Base-by-base conservation (phyloP, 2,888 invertebrate species). In the Lysandra bellargus region DNA sequence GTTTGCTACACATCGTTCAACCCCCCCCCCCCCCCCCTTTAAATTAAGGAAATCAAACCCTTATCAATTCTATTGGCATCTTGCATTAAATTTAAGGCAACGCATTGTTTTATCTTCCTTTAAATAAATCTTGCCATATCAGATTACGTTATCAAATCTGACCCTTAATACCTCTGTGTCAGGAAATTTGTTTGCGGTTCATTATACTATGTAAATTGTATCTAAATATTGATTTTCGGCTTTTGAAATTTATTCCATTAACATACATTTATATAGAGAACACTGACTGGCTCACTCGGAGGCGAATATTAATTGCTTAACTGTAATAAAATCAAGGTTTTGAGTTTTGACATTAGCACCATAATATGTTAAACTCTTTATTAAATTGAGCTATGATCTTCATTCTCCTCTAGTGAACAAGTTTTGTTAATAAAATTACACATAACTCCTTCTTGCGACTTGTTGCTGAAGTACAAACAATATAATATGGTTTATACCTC, bases 61-160 rank as follows among this genome's bases (percentile, higher is more conserved):
- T 69, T 69, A 69, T 69, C 69, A 69, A 17, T 69, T 69, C 69
- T 69, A 69, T 69, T 69, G 69, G 69, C 69, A 69, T 69, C 33
- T 69, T 69, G 69, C 33, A 69, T 69, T 37, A 33, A 14, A 69
- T 69, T 69, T 69, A 69, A 23, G 64, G 30, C 6, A 33, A 14
- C 33, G 33, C 69, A 69, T 69, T 69, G 69, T 69, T 37, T 69
- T 69, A 69, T 69, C 69, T 33, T 1, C 37, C 69, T 33, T 37
- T 14, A 69, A 69, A 69, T 69, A 69, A 69, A 69, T 69, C 14
- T 37, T 69, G 69, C 5, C 2, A 69, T 69, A 69, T 69, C 69
- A 12, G 69, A 69, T 69, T 14, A 30, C 61, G 23, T 61, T 23
- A 61, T 61, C 61, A 61, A 23, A 61, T 23, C n/a, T 61, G n/a